These are phyloP conservation scores for Zygothrica quintamaculata DNA, from an alignment of 2,888 invertebrate species.

Conservation along the genomic window DNA sequence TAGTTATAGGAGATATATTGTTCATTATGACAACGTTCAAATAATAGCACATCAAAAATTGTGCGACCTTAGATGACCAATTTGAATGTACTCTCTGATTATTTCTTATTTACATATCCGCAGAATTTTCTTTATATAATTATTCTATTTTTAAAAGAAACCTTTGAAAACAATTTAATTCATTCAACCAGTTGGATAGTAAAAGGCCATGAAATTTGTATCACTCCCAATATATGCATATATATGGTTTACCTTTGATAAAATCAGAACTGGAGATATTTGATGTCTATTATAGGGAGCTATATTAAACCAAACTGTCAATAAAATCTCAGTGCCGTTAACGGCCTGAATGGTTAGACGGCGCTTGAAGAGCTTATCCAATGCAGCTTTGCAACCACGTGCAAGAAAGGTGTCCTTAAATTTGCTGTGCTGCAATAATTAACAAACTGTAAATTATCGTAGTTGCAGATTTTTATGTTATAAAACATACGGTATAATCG, in stretches of 20 bases:
- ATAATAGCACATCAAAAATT: too few relatives aligned
- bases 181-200: too few relatives aligned
- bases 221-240: too few relatives aligned
- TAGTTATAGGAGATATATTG: too few relatives aligned
- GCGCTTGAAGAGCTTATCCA: constrained; percentile 78
- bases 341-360: constrained; percentile 65
- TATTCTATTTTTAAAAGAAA: too few relatives aligned
- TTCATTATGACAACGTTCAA: too few relatives aligned
- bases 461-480: background rate
- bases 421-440: constrained; percentile 61
- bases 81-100: too few relatives aligned
- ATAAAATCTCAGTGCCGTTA: constrained; percentile 54
- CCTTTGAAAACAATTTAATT: too few relatives aligned
- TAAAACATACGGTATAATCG: constrained; percentile 68
- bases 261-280: constrained; percentile 70
- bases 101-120: too few relatives aligned
- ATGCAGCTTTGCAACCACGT: constrained; percentile 74
- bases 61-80: too few relatives aligned
- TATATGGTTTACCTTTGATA: constrained; percentile 55
- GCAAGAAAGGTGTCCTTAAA: constrained; percentile 73
- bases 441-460: background rate
- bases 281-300: constrained; percentile 71
- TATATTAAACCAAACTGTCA: constrained; percentile 75
- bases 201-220: background rate
- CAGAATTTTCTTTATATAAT: too few relatives aligned